These are phyloP conservation scores for Clupea harengus DNA, from an alignment of 2,113 vertebrate species.

Conservation along the genomic window DNA sequence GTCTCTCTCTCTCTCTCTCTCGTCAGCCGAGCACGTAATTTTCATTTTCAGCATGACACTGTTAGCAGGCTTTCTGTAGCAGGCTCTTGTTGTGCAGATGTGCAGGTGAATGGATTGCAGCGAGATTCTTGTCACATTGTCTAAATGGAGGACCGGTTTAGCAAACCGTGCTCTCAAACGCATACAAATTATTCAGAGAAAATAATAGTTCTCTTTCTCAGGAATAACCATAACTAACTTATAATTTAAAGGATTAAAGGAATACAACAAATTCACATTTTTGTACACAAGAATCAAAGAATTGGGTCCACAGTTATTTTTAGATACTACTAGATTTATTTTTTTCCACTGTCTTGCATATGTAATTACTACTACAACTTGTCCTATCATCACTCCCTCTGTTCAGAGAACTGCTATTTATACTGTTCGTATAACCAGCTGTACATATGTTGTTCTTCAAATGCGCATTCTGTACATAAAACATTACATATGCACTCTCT, in stretches of 20 bases:
- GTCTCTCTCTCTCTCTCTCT: background rate
- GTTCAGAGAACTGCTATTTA: no score
- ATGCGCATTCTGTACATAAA: no score
- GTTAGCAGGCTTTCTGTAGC: background rate
- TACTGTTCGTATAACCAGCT: no score
- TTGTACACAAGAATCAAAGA: no score
- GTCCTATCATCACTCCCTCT: background rate
- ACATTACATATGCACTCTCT: no score
- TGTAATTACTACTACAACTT: background rate
- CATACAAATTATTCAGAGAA: background rate
- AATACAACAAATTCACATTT: no score
- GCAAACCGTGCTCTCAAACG: background rate
- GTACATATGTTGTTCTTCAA: no score
- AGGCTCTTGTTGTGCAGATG: background rate
- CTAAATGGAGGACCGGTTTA: background rate
- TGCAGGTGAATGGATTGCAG: constrained; percentile 24
- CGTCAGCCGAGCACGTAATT: constrained; percentile 10
- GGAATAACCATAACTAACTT: background rate
- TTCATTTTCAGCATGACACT: background rate
- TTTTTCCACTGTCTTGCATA: background rate
- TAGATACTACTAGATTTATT: background rate
- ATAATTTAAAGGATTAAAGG: background rate
- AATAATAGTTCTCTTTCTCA: background rate
- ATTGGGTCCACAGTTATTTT: no score
- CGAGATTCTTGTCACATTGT: background rate